Conservation (phyloP, 2,113 vertebrate genomes). For the Pluvianellus socialis region DNA sequence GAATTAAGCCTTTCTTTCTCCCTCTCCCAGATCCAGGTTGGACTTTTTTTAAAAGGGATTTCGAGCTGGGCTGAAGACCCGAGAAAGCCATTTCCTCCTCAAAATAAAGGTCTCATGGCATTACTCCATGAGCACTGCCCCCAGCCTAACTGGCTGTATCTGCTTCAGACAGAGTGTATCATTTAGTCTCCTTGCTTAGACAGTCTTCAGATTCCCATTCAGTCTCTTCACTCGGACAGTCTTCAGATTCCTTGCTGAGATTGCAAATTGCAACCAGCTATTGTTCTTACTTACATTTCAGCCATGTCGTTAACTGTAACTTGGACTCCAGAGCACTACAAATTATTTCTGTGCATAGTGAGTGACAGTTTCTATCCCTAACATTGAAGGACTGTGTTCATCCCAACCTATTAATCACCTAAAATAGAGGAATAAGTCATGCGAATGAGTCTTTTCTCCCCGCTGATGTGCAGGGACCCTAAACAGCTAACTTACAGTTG, state of each 20-base stretch:
- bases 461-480: neutral
- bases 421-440: neutral
- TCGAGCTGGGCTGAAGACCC: neutral
- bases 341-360: neutral
- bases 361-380: neutral
- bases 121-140: neutral
- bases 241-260: slow-evolving; percentile 16
- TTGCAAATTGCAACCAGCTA: neutral
- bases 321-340: neutral
- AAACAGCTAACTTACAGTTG: neutral
- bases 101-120: slow-evolving; percentile 1
- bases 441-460: neutral
- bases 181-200: neutral
- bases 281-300: slow-evolving; percentile 3
- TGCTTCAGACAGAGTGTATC: neutral
- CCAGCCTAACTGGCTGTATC: neutral
- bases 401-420: neutral
- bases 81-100: neutral
- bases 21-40: neutral
- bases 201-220: neutral
- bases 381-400: neutral
- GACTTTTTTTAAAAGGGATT: neutral
- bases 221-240: neutral
- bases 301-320: neutral
- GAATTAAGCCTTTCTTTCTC: slow-evolving; percentile 15